Base-by-base conservation (phyloP, 1,140 invertebrate species). In the Liolophura sinensis region DNA sequence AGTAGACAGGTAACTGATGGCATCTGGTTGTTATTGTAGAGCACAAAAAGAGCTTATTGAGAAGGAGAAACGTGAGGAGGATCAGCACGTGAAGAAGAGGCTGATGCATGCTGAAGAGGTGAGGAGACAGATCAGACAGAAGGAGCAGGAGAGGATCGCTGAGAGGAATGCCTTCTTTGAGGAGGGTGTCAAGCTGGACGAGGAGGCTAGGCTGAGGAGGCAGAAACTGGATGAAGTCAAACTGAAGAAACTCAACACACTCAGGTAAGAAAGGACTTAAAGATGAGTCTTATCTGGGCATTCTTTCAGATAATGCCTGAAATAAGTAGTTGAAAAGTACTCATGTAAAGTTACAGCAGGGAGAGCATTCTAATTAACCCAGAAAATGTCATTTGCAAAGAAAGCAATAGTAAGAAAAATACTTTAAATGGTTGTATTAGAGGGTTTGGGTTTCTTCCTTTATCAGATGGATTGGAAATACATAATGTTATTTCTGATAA, bases 41-140 rank as follows among this genome's bases (percentile, higher is more conserved):
- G 83, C 82, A 20, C 84, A 86, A 69, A 79, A 83, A 50, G 84
- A 85, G 62, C 68, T 82, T 46, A 74, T 85, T 20, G 82, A 84
- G 67, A 84, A 83, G 62, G 81, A 84, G 58, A 80, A 78, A 55
- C 58, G 73, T 15, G 81, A 84, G 60, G 82, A 84, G 55, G 61
- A 73, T 11, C 68, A 73, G 22, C 22, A 68, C 20, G 60, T 62
- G n/a, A 76, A 74, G 62, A 79, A 80, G 57, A 71, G 74, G 18
- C 58, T 71, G 31, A 54, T 57, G 11, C 80, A 84, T 69, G 77
- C 78, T n/a, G 75, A 80, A 20, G 81, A 84, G 20, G 78, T 86
- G 18, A 72, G 82, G 16, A 31, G 69, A 15, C 84, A 86, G 77
- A 86, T 86, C 50, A 67, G 76, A 47, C 72, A 83, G 66, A 85